Conservation (phyloP, 2,888 invertebrate species). For the Apocheima hispidaria region DNA sequence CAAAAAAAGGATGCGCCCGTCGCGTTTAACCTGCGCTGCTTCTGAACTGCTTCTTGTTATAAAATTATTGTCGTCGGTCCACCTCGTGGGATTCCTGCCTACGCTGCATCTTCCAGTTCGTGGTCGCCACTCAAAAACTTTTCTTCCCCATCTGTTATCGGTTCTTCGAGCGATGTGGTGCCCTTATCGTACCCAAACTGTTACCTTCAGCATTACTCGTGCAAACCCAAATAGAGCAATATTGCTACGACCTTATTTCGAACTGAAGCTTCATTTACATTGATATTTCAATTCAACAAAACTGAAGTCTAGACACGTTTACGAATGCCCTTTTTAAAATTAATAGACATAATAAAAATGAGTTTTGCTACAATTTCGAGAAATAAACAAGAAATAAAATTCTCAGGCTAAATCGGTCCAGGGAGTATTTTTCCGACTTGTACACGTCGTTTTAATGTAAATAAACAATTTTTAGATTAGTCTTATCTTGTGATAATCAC, state of each 20-base stretch:
- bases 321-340: not conserved
- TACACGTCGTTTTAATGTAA: not conserved
- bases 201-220: constrained; percentile 10
- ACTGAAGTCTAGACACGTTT: constrained; percentile 9
- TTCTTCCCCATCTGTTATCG: too few relatives aligned
- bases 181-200: constrained; percentile 5
- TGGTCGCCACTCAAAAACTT: too few relatives aligned
- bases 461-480: not conserved
- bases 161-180: too few relatives aligned
- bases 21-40: too few relatives aligned
- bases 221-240: constrained; percentile 1
- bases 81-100: too few relatives aligned
- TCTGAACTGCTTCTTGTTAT: too few relatives aligned
- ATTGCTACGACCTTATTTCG: not conserved
- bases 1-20: too few relatives aligned
- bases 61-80: too few relatives aligned
- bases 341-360: too few relatives aligned
- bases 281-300: not conserved
- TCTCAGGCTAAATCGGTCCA: too few relatives aligned
- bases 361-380: not conserved
- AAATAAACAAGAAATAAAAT: not conserved
- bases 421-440: not conserved
- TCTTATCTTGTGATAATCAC: not conserved
- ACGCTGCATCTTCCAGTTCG: too few relatives aligned
- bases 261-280: not conserved